Evolutionary conservation across 2,113 vertebrate genomes (phyloP).

Genomic region (Bothrops jararaca): DNA sequence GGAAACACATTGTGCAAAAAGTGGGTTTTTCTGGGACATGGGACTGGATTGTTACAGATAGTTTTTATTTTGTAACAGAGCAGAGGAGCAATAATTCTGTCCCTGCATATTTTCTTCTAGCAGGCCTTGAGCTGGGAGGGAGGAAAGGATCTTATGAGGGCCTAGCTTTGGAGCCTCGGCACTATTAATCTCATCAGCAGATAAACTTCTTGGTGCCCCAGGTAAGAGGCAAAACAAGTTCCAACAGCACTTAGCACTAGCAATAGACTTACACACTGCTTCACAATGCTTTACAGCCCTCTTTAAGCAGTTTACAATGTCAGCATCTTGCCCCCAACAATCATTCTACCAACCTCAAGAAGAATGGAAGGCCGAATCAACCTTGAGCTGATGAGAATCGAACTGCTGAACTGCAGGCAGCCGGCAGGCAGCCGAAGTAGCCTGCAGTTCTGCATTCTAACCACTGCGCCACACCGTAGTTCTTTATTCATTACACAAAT

Average conservation of each 20-base stretch:
- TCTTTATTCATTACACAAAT: background rate
- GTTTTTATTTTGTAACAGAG: background rate
- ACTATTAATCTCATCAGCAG: background rate
- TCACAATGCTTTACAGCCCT: too few relatives aligned
- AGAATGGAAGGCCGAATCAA: too few relatives aligned
- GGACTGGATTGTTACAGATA: background rate
- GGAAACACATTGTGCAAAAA: background rate
- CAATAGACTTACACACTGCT: too few relatives aligned
- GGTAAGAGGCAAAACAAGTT: background rate
- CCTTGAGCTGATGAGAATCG: too few relatives aligned
- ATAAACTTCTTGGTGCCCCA: background rate
- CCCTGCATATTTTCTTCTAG: background rate
- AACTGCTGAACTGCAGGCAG: too few relatives aligned
- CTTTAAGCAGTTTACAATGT: too few relatives aligned
- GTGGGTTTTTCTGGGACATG: background rate
- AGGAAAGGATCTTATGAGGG: background rate
- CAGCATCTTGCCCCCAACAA: too few relatives aligned
- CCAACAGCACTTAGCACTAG: too few relatives aligned
- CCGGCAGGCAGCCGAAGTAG: too few relatives aligned
- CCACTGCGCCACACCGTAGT: too few relatives aligned
- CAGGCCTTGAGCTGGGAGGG: background rate
- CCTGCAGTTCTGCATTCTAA: too few relatives aligned
- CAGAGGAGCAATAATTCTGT: background rate
- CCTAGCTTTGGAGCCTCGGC: background rate
- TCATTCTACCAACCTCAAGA: too few relatives aligned